Evolutionary conservation across 2,888 invertebrate genomes (phyloP).

Genomic region (Boloria euphrosyne): DNA sequence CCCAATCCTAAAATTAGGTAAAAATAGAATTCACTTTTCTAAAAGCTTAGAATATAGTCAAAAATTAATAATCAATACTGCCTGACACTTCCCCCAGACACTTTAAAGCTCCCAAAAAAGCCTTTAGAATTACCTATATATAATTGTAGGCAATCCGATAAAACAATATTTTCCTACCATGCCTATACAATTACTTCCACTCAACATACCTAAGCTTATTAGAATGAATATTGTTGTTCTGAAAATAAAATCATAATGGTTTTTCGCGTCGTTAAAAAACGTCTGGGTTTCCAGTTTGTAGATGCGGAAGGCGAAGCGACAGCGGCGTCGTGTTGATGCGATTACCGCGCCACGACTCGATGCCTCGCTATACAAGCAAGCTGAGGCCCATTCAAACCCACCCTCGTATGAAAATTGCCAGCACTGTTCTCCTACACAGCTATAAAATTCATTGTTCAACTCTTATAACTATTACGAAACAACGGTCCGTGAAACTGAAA

Average conservation of each 20-base stretch:
- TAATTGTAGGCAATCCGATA: slow-evolving; percentile 14
- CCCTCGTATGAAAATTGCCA: slow-evolving; percentile 77
- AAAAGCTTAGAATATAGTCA: too few relatives aligned
- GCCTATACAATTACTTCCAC: slow-evolving; percentile 12
- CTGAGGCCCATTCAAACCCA: slow-evolving; percentile 65
- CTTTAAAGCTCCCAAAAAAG: neutral
- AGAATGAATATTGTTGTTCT: slow-evolving; percentile 60
- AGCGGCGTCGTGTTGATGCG: slow-evolving; percentile 80
- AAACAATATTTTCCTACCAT: slow-evolving; percentile 2
- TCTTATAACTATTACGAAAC: slow-evolving; percentile 79
- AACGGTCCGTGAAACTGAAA: slow-evolving; percentile 72
- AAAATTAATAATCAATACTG: too few relatives aligned
- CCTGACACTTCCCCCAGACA: too few relatives aligned
- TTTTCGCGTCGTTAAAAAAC: slow-evolving; percentile 75
- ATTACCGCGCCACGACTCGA: slow-evolving; percentile 86
- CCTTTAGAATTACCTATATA: neutral
- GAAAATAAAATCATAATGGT: slow-evolving; percentile 78
- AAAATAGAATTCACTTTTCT: too few relatives aligned
- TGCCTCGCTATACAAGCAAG: slow-evolving; percentile 81
- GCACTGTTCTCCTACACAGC: slow-evolving; percentile 71
- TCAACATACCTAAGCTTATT: slow-evolving; percentile 59
- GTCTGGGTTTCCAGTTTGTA: slow-evolving; percentile 52
- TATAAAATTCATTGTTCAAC: slow-evolving; percentile 76
- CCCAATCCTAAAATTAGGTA: too few relatives aligned
- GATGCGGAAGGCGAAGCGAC: slow-evolving; percentile 46